Conservation (phyloP, 2,113 vertebrate genomes). For the Embiotoca jacksoni region DNA sequence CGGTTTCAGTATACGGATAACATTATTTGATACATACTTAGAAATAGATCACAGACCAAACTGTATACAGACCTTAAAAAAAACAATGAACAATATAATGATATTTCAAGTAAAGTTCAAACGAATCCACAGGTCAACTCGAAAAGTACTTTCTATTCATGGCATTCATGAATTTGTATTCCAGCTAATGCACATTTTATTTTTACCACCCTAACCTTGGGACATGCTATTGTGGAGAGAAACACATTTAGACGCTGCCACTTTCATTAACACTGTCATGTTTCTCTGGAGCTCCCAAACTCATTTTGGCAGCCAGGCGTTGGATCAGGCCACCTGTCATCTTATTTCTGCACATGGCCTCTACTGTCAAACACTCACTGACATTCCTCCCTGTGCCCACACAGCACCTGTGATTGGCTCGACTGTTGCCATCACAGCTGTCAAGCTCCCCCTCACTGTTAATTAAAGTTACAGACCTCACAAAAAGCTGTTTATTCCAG, state of each 20-base stretch:
- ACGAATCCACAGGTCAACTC: neutral
- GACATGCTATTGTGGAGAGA: slow-evolving; percentile 25
- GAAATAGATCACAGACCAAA: too few species aligned
- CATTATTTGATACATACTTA: neutral
- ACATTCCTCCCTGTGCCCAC: slow-evolving; percentile 65
- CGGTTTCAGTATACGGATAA: neutral
- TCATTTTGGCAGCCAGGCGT: slow-evolving; percentile 68
- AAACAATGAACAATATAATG: too few species aligned
- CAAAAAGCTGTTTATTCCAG: slow-evolving; percentile 63
- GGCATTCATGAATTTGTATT: slow-evolving; percentile 21
- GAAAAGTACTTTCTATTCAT: neutral
- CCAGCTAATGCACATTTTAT: neutral
- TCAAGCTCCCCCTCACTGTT: slow-evolving; percentile 69
- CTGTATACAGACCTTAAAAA: too few species aligned
- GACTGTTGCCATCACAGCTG: slow-evolving; percentile 75
- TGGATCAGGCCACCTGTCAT: slow-evolving; percentile 80
- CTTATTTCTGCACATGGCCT: slow-evolving; percentile 75
- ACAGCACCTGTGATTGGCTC: slow-evolving; percentile 74
- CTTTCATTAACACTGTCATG: slow-evolving; percentile 71
- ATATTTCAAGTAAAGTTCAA: neutral
- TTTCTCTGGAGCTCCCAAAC: slow-evolving; percentile 61
- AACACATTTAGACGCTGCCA: slow-evolving; percentile 54
- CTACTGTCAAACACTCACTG: slow-evolving; percentile 70
- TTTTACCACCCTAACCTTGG: slow-evolving; percentile 16
- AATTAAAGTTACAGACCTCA: slow-evolving; percentile 79